A percentile compares a stretch with the other conserved stretches of the same genome.
Evolutionary conservation across 2,888 invertebrate species (phyloP).

Genomic region (Melieria picta): DNA sequence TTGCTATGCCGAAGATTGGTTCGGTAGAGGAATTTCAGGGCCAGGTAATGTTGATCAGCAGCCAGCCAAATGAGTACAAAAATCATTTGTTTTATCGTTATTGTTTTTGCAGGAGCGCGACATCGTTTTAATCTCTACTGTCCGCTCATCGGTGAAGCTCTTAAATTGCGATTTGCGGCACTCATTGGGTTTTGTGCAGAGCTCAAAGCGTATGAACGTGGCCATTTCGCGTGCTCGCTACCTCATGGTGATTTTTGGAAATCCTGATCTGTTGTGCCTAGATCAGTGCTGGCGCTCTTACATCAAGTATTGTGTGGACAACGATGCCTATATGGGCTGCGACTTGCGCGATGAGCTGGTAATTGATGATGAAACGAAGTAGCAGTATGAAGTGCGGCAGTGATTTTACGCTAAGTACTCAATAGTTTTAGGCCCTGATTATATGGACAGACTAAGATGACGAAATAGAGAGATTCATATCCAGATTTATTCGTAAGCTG

Average conservation of each 20-base stretch:
- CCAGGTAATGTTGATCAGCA: conserved; percentile 69
- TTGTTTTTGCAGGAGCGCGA: conserved; percentile 58
- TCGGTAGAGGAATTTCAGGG: conserved; percentile 90
- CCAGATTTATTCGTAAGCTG: no score
- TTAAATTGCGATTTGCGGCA: conserved; percentile 67
- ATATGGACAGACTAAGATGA: background rate
- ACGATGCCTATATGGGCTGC: conserved; percentile 77
- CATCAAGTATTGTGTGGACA: conserved; percentile 72
- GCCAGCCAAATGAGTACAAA: background rate
- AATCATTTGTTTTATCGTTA: conserved; percentile 9
- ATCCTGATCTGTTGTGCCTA: conserved; percentile 76
- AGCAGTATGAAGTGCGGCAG: background rate
- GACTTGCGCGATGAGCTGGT: conserved; percentile 66
- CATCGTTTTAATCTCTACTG: conserved; percentile 79
- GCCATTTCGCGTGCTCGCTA: conserved; percentile 83
- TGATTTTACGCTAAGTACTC: background rate
- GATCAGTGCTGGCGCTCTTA: conserved; percentile 78
- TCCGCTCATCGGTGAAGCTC: conserved; percentile 68
- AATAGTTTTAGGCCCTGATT: background rate
- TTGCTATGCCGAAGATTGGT: conserved; percentile 74
- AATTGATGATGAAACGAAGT: background rate
- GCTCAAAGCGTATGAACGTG: conserved; percentile 87
- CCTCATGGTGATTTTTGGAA: conserved; percentile 83
- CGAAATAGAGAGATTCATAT: no score
- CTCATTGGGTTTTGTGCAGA: conserved; percentile 78